phyloP scores from a whole-genome alignment of 2,888 invertebrate species.

The Tetrapedia diversipes region DNA sequence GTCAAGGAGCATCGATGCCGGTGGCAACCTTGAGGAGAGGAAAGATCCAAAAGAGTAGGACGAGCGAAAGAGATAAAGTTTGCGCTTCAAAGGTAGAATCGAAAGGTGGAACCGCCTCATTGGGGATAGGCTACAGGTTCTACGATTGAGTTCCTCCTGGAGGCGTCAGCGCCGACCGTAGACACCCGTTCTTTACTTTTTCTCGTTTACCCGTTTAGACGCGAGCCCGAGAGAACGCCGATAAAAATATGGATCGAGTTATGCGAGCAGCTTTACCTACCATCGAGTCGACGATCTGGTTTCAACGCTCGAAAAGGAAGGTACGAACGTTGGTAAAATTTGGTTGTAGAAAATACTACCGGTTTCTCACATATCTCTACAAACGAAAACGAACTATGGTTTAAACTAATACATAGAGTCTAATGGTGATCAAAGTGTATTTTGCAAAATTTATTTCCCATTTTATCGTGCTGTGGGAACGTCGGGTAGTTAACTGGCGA shows the following conservation, averaged over 20 bases:
- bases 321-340: not conserved
- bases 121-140: no score
- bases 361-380: not conserved
- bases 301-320: not conserved
- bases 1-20: slow-evolving; percentile 26
- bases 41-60: slow-evolving; percentile 57
- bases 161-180: no score
- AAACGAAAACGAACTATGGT: not conserved
- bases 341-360: no score
- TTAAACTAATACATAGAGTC: no score
- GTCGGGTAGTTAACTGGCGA: not conserved
- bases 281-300: not conserved
- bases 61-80: slow-evolving; percentile 57
- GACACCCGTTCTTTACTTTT: no score
- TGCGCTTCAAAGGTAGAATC: no score
- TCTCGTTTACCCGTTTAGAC: slow-evolving; percentile 43
- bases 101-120: no score
- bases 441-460: no score
- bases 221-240: slow-evolving; percentile 12
- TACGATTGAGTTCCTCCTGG: no score
- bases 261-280: not conserved
- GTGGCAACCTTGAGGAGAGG: slow-evolving; percentile 66
- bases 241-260: not conserved
- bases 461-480: slow-evolving; percentile 19
- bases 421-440: no score